These are phyloP conservation scores for Ailuropoda melanoleuca DNA, from an alignment of 2,113 vertebrate genomes.

Conservation along the genomic window DNA sequence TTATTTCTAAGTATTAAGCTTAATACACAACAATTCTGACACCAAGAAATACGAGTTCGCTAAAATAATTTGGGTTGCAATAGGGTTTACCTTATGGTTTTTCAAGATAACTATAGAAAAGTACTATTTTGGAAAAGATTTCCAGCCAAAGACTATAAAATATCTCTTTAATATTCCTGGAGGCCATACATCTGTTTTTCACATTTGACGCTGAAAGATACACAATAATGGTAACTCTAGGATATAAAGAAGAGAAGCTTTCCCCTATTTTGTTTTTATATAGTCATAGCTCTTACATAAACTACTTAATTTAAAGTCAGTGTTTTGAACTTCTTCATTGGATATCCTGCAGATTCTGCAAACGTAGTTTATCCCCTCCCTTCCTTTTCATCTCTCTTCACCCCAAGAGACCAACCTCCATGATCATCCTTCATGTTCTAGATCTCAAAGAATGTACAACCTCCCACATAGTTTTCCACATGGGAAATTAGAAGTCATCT, in stretches of 20 bases:
- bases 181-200: not conserved
- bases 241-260: not conserved
- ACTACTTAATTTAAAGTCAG: not conserved
- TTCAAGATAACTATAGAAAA: not conserved
- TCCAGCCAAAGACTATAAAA: not conserved
- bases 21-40: not conserved
- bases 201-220: not conserved
- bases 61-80: not conserved
- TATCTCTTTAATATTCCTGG: not conserved
- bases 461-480: not conserved
- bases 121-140: constrained; percentile 36
- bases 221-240: not conserved
- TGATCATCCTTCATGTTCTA: not conserved
- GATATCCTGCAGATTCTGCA: not conserved
- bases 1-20: not conserved
- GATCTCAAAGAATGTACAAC: not conserved
- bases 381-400: not conserved
- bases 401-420: not conserved
- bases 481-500: not conserved
- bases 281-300: not conserved
- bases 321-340: not conserved
- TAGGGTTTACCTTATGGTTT: not conserved
- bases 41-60: not conserved
- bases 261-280: not conserved
- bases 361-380: not conserved